A percentile compares a stretch with the other conserved stretches of the same genome.
Conservation (phyloP, 2,888 invertebrate species). For the Cheilosia impressa region DNA sequence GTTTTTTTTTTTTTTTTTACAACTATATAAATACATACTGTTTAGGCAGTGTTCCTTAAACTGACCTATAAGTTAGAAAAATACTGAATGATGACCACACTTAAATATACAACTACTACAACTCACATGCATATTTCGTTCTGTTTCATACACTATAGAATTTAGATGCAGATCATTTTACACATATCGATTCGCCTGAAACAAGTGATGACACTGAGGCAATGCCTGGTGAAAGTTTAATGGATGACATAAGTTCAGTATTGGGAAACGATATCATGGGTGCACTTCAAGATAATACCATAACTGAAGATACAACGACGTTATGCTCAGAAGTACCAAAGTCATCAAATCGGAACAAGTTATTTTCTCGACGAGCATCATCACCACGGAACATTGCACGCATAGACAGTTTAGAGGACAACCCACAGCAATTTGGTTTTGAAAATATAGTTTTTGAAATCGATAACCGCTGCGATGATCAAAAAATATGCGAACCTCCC, state of each 20-base stretch:
- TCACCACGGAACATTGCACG: slow-evolving; percentile 85
- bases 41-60: too few species aligned
- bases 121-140: not conserved
- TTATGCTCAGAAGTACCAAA: slow-evolving; percentile 84
- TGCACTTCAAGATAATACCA: slow-evolving; percentile 88
- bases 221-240: slow-evolving; percentile 90
- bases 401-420: slow-evolving; percentile 83
- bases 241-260: slow-evolving; percentile 91
- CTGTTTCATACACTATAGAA: slow-evolving; percentile 78
- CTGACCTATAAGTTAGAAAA: too few species aligned
- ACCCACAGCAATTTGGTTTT: slow-evolving; percentile 86
- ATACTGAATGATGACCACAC: too few species aligned
- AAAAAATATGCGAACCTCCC: slow-evolving; percentile 85
- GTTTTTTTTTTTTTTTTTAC: too few species aligned
- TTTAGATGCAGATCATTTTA: slow-evolving; percentile 85
- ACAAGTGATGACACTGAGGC: slow-evolving; percentile 90
- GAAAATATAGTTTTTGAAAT: slow-evolving; percentile 89
- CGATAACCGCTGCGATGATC: slow-evolving; percentile 84
- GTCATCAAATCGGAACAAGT: slow-evolving; percentile 77
- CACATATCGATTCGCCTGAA: slow-evolving; percentile 93
- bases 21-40: too few species aligned
- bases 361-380: slow-evolving; percentile 83
- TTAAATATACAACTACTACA: too few species aligned
- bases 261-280: slow-evolving; percentile 88
- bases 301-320: slow-evolving; percentile 89